A percentile compares a stretch with the other conserved stretches of the same genome.
These are phyloP conservation scores for Anorthoa munda DNA, from an alignment of 2,888 invertebrate genomes.

Conservation along the genomic window DNA sequence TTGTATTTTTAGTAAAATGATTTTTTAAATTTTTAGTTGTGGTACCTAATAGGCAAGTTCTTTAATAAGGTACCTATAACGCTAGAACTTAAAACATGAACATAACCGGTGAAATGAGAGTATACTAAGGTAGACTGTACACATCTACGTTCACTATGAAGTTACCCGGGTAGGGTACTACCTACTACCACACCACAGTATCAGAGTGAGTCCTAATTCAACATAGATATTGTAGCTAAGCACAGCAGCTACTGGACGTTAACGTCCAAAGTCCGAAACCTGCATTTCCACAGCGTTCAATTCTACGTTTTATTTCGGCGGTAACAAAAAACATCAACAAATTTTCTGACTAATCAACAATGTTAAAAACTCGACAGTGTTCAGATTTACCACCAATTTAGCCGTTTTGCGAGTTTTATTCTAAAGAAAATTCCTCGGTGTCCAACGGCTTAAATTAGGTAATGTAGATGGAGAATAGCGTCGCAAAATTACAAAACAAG, in stretches of 20 bases:
- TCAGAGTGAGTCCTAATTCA: not conserved
- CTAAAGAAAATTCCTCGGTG: constrained; percentile 69
- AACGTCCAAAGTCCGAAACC: not conserved
- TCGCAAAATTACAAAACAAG: constrained; percentile 84
- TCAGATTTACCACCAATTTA: constrained; percentile 59
- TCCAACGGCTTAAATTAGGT: constrained; percentile 82
- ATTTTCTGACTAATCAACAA: constrained; percentile 37
- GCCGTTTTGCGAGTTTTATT: constrained; percentile 53
- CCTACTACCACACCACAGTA: no score
- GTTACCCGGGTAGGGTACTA: no score
- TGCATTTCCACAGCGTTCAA: not conserved
- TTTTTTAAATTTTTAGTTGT: no score
- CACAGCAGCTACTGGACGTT: not conserved
- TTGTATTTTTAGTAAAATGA: no score
- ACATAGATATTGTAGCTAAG: not conserved
- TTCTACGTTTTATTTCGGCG: constrained; percentile 13
- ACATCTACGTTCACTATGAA: no score
- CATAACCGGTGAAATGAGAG: no score
- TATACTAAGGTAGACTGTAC: no score
- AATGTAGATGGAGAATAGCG: constrained; percentile 74
- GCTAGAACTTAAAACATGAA: no score
- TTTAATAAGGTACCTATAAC: no score
- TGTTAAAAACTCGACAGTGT: constrained; percentile 42
- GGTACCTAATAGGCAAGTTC: no score
- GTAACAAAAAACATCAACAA: constrained; percentile 22